Conservation (phyloP, 2,888 invertebrate genomes). For the Notodonta ziczac region DNA sequence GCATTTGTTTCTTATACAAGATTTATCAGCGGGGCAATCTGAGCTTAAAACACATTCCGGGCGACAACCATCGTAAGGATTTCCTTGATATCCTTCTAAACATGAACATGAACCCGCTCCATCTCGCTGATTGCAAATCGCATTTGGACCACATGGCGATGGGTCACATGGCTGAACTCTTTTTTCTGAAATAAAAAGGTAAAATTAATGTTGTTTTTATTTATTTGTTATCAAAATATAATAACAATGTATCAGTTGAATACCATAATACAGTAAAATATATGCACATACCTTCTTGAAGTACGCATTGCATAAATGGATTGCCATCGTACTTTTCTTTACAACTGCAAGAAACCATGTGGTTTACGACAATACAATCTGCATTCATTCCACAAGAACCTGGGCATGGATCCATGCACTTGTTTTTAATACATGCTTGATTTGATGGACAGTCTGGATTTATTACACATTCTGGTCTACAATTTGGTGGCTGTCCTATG, state of each 20-base stretch:
- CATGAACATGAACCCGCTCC: constrained; percentile 93
- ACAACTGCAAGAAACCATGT: constrained; percentile 93
- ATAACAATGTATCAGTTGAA: too few species aligned
- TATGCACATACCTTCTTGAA: constrained; percentile 54
- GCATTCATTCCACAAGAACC: constrained; percentile 92
- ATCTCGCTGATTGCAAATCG: constrained; percentile 90
- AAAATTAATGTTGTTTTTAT: constrained; percentile 3
- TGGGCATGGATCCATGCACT: constrained; percentile 92
- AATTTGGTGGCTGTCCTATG: constrained; percentile 91
- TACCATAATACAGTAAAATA: background rate
- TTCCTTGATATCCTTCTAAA: constrained; percentile 91
- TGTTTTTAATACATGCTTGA: constrained; percentile 91
- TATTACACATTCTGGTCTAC: constrained; percentile 92
- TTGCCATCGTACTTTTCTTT: constrained; percentile 90
- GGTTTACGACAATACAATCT: constrained; percentile 91
- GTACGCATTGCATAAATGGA: constrained; percentile 91
- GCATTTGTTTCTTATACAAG: constrained; percentile 93
- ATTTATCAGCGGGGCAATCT: constrained; percentile 92
- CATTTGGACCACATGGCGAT: constrained; percentile 94
- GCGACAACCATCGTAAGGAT: constrained; percentile 93
- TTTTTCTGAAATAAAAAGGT: constrained; percentile 72
- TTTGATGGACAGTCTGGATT: constrained; percentile 92
- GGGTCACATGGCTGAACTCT: constrained; percentile 91
- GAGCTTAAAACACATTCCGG: constrained; percentile 95
- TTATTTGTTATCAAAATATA: too few species aligned